A percentile compares a stretch with the other conserved stretches of the same genome.
Conservation (phyloP, 2,113 vertebrate genomes). For the Lamprotornis superbus region DNA sequence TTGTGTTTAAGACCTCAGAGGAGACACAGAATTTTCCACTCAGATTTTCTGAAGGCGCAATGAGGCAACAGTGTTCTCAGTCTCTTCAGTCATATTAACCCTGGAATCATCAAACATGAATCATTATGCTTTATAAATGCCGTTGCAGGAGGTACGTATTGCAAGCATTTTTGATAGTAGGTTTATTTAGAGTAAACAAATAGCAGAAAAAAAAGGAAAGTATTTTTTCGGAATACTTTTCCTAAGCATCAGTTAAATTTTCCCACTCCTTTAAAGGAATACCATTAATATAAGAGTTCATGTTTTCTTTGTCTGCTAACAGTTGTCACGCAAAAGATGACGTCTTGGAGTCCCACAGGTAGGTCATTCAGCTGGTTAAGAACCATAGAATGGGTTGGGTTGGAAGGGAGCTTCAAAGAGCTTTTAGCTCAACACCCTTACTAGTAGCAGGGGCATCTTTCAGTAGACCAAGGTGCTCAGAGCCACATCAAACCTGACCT, state of each 20-base stretch:
- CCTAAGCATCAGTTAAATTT: neutral
- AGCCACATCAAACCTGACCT: rapidly evolving
- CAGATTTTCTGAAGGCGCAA: neutral
- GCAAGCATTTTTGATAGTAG: neutral
- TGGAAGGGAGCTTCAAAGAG: neutral
- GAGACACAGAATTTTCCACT: neutral
- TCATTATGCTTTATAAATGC: neutral
- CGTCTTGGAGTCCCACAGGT: neutral
- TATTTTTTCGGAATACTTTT: neutral
- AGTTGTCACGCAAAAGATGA: neutral
- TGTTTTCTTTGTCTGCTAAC: neutral
- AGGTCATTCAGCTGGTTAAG: neutral
- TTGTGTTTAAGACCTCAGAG: neutral
- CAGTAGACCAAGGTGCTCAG: neutral
- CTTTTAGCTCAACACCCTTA: too few species aligned
- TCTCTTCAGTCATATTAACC: neutral
- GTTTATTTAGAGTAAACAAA: neutral
- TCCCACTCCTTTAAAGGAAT: neutral
- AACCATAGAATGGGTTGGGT: neutral
- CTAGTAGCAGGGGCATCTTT: neutral
- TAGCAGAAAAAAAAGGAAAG: neutral
- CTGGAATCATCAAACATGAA: neutral
- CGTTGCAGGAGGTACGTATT: neutral
- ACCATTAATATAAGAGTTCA: neutral
- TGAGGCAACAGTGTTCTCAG: neutral